Conservation (phyloP, 2,888 invertebrate genomes). For the Didymodactylos carnosus region DNA sequence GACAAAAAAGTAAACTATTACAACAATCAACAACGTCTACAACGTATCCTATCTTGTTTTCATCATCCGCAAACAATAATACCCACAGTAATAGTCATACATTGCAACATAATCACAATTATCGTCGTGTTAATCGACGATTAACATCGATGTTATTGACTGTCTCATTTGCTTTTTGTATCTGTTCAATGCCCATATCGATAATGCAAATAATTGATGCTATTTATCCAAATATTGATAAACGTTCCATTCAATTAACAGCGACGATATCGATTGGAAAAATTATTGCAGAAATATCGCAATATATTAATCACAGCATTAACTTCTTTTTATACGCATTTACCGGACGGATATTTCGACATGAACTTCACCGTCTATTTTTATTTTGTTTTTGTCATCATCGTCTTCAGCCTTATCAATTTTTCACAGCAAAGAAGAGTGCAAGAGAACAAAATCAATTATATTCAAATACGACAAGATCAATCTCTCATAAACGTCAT, state of each 20-base stretch:
- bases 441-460: too few species aligned
- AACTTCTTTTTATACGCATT: slow-evolving; percentile 26
- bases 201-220: slow-evolving; percentile 20
- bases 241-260: slow-evolving; percentile 15
- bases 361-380: slow-evolving; percentile 18
- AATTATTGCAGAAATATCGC: slow-evolving; percentile 15
- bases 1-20: neutral
- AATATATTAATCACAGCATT: neutral
- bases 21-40: neutral
- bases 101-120: neutral
- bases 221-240: neutral
- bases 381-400: neutral
- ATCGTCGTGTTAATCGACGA: slow-evolving; percentile 6
- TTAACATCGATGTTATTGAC: slow-evolving; percentile 21
- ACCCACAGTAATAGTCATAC: neutral
- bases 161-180: slow-evolving; percentile 21
- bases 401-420: too few species aligned
- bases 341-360: slow-evolving; percentile 22
- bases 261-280: slow-evolving; percentile 16
- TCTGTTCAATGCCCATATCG: slow-evolving; percentile 21
- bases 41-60: neutral
- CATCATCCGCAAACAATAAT: neutral
- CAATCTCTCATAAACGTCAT: too few species aligned
- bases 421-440: too few species aligned
- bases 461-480: too few species aligned